Evolutionary conservation across 2,888 invertebrate species (phyloP).

Genomic region (Pyrrhia umbra): DNA sequence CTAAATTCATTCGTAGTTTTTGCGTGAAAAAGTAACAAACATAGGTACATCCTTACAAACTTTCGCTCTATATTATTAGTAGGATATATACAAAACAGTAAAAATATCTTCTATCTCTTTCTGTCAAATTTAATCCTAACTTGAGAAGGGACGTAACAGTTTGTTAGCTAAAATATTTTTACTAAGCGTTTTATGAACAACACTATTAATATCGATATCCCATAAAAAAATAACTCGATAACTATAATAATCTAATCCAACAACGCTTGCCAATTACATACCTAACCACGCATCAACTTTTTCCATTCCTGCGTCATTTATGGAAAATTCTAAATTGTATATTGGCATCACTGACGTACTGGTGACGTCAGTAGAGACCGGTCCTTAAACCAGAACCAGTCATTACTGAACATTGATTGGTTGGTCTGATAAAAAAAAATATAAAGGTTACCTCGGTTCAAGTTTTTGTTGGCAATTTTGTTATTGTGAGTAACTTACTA

Average conservation of each 20-base stretch:
- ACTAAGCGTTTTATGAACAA: no score
- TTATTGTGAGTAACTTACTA: neutral
- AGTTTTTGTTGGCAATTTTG: neutral
- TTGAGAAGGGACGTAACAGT: no score
- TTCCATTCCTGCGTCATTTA: slow-evolving; percentile 2
- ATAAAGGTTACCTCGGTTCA: neutral
- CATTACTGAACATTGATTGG: neutral
- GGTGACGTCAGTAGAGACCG: slow-evolving; percentile 15
- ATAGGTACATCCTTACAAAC: no score
- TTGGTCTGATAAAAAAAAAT: neutral
- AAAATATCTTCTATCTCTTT: no score
- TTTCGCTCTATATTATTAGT: no score
- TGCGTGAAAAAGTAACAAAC: no score
- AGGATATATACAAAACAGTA: no score
- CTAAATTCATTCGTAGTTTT: no score
- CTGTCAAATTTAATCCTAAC: no score
- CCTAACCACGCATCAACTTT: neutral
- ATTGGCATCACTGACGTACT: slow-evolving; percentile 19
- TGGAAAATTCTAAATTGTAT: slow-evolving; percentile 25
- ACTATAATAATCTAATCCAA: neutral
- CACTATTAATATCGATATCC: no score
- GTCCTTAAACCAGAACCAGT: slow-evolving; percentile 17
- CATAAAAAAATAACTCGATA: no score
- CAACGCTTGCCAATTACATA: neutral
- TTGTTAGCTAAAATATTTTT: no score